Conservation (phyloP, 2,888 invertebrate species). For the Mellilla xanthometata region DNA sequence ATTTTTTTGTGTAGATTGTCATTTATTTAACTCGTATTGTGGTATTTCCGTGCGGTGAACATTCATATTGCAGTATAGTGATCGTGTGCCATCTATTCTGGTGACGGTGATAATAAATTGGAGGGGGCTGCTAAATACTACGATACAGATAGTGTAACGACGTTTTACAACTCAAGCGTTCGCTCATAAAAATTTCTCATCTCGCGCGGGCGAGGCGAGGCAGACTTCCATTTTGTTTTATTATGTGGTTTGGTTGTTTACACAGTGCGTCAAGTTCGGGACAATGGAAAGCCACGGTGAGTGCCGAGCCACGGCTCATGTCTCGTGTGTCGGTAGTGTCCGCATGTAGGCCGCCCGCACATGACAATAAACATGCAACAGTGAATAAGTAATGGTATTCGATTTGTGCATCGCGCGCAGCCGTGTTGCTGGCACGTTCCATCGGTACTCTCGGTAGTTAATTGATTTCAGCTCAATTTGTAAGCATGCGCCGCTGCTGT, state of each 20-base stretch:
- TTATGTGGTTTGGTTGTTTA: slow-evolving; percentile 78
- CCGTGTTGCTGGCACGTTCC: slow-evolving; percentile 45
- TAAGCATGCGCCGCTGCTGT: slow-evolving; percentile 69
- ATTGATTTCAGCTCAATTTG: slow-evolving; percentile 66
- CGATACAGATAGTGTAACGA: slow-evolving; percentile 77
- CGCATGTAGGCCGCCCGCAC: slow-evolving; percentile 75
- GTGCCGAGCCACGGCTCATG: slow-evolving; percentile 46
- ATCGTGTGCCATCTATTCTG: slow-evolving; percentile 60
- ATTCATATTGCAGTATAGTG: slow-evolving; percentile 60
- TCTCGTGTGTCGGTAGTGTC: slow-evolving; percentile 19
- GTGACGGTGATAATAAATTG: slow-evolving; percentile 72
- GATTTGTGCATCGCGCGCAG: slow-evolving; percentile 75
- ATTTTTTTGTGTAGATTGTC: slow-evolving; percentile 66
- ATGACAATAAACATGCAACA: slow-evolving; percentile 73
- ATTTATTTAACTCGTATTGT: slow-evolving; percentile 51
- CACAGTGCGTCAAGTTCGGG: slow-evolving; percentile 63
- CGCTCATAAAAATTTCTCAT: slow-evolving; percentile 75
- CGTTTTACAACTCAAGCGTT: slow-evolving; percentile 77
- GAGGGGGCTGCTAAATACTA: slow-evolving; percentile 82
- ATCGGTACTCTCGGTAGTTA: slow-evolving; percentile 31
- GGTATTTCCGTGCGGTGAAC: slow-evolving; percentile 47
- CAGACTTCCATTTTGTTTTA: slow-evolving; percentile 81
- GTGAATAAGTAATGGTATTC: slow-evolving; percentile 60
- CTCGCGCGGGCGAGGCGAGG: slow-evolving; percentile 69
- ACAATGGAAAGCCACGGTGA: slow-evolving; percentile 79